A percentile compares a stretch with the other conserved stretches of the same genome.
These are phyloP conservation scores for Syndactyla subalaris DNA, from an alignment of 2,797 vertebrate genomes.

Conservation along the genomic window DNA sequence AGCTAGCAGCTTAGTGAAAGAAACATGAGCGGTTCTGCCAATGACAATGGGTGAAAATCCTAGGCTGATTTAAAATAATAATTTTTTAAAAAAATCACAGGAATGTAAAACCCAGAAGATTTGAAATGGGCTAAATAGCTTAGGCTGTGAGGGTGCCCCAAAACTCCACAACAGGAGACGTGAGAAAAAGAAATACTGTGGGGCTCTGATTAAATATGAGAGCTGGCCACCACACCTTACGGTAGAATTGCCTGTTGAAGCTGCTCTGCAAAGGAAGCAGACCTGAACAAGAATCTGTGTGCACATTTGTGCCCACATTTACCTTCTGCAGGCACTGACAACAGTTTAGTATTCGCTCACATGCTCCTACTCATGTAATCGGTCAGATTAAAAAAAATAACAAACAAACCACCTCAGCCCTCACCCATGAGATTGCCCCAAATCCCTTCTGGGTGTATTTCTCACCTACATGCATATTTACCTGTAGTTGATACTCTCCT, in stretches of 20 bases:
- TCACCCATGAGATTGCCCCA: neutral
- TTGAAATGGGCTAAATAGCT: neutral
- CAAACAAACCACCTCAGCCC: neutral
- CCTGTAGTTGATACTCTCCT: neutral
- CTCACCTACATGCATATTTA: neutral
- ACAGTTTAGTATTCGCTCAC: neutral
- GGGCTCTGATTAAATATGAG: neutral
- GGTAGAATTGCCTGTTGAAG: neutral
- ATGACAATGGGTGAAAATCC: neutral
- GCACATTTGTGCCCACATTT: neutral
- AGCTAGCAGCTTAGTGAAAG: neutral
- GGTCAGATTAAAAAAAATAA: neutral
- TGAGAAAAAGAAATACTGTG: neutral
- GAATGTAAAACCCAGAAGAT: neutral
- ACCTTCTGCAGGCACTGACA: neutral
- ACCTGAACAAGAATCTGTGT: neutral
- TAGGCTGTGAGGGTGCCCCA: neutral
- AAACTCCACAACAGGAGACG: neutral
- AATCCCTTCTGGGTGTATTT: neutral
- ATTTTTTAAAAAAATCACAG: neutral
- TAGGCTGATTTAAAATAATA: neutral
- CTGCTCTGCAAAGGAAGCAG: neutral
- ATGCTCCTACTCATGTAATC: neutral
- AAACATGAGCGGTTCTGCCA: neutral
- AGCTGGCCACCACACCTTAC: neutral